A percentile compares a stretch with the other conserved stretches of the same genome.
Evolutionary conservation across 2,888 invertebrate species (phyloP).

Genomic region (Arrhopalites spinosus): DNA sequence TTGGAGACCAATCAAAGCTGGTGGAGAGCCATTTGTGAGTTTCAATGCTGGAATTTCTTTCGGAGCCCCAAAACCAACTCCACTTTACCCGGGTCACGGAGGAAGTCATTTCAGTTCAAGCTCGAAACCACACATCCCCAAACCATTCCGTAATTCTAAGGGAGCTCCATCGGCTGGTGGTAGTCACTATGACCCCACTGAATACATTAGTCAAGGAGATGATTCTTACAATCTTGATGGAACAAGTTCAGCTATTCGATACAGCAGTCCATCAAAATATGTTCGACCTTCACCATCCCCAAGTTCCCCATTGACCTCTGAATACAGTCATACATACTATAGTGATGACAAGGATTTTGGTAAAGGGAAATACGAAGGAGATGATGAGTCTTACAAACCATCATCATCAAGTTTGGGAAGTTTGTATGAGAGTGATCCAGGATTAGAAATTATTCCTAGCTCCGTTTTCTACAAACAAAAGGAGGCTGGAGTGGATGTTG

Average conservation of each 20-base stretch:
- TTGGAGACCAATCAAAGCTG: conserved; percentile 20
- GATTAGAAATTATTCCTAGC: conserved; percentile 34
- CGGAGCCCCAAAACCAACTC: conserved; percentile 28
- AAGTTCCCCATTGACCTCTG: no score
- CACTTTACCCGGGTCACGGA: neutral
- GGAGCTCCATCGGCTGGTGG: neutral
- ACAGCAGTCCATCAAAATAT: neutral
- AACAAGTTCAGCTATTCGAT: neutral
- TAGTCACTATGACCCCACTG: neutral
- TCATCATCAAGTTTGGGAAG: conserved; percentile 7
- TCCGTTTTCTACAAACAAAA: conserved; percentile 36
- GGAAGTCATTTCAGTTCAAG: conserved; percentile 39
- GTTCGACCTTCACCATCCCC: neutral
- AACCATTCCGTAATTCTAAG: neutral
- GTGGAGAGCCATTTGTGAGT: conserved; percentile 30
- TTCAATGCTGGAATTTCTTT: conserved; percentile 46
- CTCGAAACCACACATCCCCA: conserved; percentile 29
- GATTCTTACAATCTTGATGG: neutral
- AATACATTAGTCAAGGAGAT: neutral
- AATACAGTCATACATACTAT: neutral
- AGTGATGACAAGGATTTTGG: neutral
- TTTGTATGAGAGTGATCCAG: conserved; percentile 34
- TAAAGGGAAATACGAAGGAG: neutral
- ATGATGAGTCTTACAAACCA: conserved; percentile 5
- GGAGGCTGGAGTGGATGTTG: conserved; percentile 28